Evolutionary conservation across 2,113 vertebrate genomes (phyloP), one percentile per base, ranked within the genome.

Genomic region (Nothoprocta perdicaria): DNA sequence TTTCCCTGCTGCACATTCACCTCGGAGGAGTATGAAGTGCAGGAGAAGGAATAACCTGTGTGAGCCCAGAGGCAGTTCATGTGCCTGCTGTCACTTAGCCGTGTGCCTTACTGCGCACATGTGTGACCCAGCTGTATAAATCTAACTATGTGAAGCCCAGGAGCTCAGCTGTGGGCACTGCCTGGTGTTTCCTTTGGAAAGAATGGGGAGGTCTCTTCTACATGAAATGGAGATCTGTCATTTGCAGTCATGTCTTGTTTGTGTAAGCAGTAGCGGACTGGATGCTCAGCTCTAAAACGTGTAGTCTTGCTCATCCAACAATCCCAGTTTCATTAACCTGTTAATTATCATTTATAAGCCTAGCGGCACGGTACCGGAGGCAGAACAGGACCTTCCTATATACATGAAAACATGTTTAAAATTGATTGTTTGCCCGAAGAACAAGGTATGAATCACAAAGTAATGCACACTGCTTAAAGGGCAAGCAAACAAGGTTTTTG

Each of bases 371-470:
- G 12, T 35, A 24, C 74, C 6, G 6, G 41, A 73, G 50, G 62
- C 71, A 86, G 21, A 76, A 72, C 62, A 73, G n/a, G 12, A 24
- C 0, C 0, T 31, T 17, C 18, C 65, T 41, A 46, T 9, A 2
- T 16, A 46, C 41, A 10, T 52, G 38, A 38, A 45, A 74, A 62
- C 35, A 35, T 3, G 0, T 50, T 86, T 50, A 45, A 19, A 81
- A 19, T 33, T 92, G 53, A 24, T 10, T 4, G 1, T 3, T 77
- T 87, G 19, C n/a, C 45, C 81, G 71, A 61, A 35, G 74, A 75
- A 73, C n/a, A 45, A 45, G 29, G 31, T 72, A 9, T 0, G 61
- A 71, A 57, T n/a, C 53, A 69, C 23, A 22, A 43, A 81, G 21
- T 0, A 4, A 21, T 38, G 45, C 11, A 1, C 52, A 27, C 41